Evolutionary conservation across 2,113 vertebrate species (phyloP), one percentile per base, ranked within the genome.

Genomic region (Alligator sinensis): DNA sequence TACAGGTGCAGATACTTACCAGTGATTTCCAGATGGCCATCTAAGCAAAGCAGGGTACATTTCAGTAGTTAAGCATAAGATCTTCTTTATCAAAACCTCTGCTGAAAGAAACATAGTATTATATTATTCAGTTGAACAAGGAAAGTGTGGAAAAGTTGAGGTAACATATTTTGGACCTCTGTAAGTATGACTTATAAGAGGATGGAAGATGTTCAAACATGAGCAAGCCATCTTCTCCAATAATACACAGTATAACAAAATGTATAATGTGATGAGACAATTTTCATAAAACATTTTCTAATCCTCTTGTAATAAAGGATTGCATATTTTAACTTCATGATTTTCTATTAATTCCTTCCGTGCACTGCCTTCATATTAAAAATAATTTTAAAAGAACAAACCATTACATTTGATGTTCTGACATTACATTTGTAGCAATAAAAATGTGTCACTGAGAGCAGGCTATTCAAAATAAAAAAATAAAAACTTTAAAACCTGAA

Each of bases 11-110:
- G 47, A 47, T 47, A 47, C 38, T 47, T 47, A 47, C 47, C 47
- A 47, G 18, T 90, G 34, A 85, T 94, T 96, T 96, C 92, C 95
- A 96, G 84, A 94, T 96, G 90, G 95, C 91, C 77, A 89, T 90
- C 84, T 85, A 90, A 11, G 72, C 82, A 47, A 83, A 86, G 92
- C 91, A 87, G 11, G 38, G 82, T 84, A 77, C 2, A 79, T 79
- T 83, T 81, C 79, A 80, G 30, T 80, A 86, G 47, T 74, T 25
- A 76, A 34, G 81, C 60, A 10, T 10, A 54, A 66, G 60, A 86
- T 4, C 54, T 89, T 30, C 24, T 1, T 30, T 77, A 55, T 55
- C 89, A 55, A 66, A 76, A 63, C n/a, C 77, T 87, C 77, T 94
- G 74, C 1, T 88, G 18, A 90, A 76, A 91, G 54, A 79, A 90